These are phyloP conservation scores for Kryptolebias ocellatus DNA, from an alignment of 2,797 vertebrate species.

Conservation along the genomic window DNA sequence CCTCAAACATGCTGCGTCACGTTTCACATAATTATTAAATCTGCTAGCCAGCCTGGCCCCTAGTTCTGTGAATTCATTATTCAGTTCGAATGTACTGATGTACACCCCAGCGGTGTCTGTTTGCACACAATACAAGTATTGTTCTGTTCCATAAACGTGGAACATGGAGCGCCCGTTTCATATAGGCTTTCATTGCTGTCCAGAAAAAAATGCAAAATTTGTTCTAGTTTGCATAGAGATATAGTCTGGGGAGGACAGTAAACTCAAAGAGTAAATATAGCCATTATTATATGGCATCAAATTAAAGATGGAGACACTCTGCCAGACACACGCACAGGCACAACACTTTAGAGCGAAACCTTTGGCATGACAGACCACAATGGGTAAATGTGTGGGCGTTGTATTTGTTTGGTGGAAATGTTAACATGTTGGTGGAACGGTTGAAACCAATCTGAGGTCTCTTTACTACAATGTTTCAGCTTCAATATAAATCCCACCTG, in stretches of 20 bases:
- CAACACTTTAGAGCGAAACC: neutral
- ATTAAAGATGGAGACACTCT: neutral
- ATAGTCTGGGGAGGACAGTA: neutral
- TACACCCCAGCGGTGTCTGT: neutral
- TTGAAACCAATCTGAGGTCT: neutral
- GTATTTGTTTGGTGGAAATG: neutral
- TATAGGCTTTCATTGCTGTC: neutral
- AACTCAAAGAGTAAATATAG: neutral
- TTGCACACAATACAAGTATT: neutral
- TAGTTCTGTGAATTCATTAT: neutral
- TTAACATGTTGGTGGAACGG: neutral
- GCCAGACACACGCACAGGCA: neutral
- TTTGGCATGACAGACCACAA: neutral
- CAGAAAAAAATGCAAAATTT: neutral
- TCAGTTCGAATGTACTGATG: neutral
- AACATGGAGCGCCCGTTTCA: neutral
- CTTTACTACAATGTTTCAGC: neutral
- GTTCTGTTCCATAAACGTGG: neutral
- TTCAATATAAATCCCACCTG: neutral
- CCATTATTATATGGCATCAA: neutral
- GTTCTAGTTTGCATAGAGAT: neutral
- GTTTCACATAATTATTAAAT: conserved; percentile 8
- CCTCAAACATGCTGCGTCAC: conserved; percentile 3
- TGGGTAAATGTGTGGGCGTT: neutral
- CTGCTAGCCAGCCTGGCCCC: neutral